phyloP scores from a whole-genome alignment of 2,797 vertebrate species.

The Aselliscus stoliczkanus region DNA sequence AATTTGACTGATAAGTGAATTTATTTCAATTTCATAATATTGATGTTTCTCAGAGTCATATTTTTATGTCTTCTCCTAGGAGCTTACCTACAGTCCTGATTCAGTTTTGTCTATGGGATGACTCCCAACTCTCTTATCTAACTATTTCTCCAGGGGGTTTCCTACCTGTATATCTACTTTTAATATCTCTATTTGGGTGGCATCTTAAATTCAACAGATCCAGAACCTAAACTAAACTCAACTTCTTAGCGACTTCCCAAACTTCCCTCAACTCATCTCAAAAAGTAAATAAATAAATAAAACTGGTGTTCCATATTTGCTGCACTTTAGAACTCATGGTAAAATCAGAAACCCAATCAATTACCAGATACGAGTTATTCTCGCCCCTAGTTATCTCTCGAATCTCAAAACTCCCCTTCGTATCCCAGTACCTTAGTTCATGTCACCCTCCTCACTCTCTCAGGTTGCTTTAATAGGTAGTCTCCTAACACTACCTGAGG shows the following conservation, averaged over 20 bases:
- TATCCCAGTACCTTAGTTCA: accelerated
- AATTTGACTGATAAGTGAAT: neutral
- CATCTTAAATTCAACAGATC: neutral
- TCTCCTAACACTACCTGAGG: too few species aligned
- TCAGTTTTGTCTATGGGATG: neutral
- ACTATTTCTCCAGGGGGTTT: neutral
- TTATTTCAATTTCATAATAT: neutral
- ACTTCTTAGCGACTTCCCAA: neutral
- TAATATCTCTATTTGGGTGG: neutral
- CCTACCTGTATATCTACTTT: too few species aligned
- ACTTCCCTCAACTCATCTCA: neutral
- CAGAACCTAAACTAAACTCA: neutral
- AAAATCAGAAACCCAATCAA: neutral
- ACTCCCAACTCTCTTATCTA: neutral
- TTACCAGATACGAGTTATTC: accelerated
- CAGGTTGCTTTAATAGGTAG: too few species aligned
- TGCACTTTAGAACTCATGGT: neutral
- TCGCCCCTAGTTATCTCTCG: neutral
- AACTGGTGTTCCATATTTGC: neutral
- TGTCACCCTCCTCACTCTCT: neutral
- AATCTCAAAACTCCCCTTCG: neutral
- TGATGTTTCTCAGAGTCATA: neutral
- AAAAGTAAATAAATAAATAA: neutral
- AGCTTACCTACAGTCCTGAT: neutral
- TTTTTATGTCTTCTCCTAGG: neutral